Evolutionary conservation across 2,888 invertebrate genomes (phyloP).

Genomic region (Lissonota sp.): DNA sequence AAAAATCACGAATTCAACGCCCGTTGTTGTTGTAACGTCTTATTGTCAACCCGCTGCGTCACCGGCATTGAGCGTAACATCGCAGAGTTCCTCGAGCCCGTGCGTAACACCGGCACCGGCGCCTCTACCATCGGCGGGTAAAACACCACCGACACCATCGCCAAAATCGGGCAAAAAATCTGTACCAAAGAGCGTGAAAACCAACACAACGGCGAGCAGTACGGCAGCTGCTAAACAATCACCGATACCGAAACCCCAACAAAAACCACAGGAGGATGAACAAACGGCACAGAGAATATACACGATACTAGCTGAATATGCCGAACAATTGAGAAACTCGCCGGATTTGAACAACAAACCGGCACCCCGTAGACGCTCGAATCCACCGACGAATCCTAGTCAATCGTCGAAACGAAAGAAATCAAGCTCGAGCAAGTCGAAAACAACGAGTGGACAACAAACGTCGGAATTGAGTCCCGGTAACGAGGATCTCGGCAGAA

Average conservation of each 20-base stretch:
- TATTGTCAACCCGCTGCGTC: constrained; percentile 86
- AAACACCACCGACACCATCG: constrained; percentile 83
- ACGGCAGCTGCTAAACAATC: constrained; percentile 87
- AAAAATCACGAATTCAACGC: constrained; percentile 84
- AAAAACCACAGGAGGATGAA: constrained; percentile 92
- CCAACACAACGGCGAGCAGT: constrained; percentile 85
- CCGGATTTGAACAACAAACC: constrained; percentile 93
- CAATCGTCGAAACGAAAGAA: constrained; percentile 90
- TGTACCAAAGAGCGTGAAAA: constrained; percentile 86
- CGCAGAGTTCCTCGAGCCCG: constrained; percentile 86
- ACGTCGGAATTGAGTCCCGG: constrained; percentile 86
- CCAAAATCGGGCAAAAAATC: constrained; percentile 83
- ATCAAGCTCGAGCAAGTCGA: constrained; percentile 86
- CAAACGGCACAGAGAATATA: constrained; percentile 92
- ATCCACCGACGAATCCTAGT: constrained; percentile 89
- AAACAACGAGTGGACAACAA: constrained; percentile 84
- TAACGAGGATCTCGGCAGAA: constrained; percentile 88
- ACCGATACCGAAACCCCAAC: constrained; percentile 88
- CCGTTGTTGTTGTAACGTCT: constrained; percentile 86
- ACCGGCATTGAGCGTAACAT: constrained; percentile 86
- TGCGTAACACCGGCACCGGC: constrained; percentile 86
- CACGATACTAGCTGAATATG: constrained; percentile 92
- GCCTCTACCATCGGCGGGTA: constrained; percentile 82
- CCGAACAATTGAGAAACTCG: constrained; percentile 91
- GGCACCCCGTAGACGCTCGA: constrained; percentile 90